phyloP scores from a whole-genome alignment of 1,140 invertebrate species.

The Chelonus insularis region DNA sequence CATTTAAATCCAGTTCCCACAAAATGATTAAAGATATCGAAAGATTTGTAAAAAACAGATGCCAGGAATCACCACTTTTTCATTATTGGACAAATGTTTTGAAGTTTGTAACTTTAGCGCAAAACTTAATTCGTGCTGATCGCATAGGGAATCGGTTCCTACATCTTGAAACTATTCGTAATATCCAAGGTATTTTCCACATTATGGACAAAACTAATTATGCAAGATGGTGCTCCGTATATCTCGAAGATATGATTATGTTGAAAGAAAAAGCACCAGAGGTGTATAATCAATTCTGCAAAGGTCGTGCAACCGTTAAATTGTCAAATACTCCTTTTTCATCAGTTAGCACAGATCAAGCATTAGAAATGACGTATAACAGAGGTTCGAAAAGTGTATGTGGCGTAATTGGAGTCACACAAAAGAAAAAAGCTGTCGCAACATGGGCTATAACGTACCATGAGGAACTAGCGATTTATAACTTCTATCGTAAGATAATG shows the following conservation, averaged over 20 bases:
- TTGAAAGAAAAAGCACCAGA: neutral
- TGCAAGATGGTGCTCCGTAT: conserved; percentile 5
- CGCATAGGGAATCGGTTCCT: no score
- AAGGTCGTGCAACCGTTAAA: conserved; percentile 10
- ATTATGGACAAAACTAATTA: neutral
- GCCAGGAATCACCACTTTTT: no score
- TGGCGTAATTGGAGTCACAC: conserved; percentile 10
- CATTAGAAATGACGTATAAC: conserved; percentile 16
- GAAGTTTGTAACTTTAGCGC: no score
- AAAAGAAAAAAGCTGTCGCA: conserved; percentile 11
- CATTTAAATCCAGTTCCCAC: no score
- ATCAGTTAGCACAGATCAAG: conserved; percentile 10
- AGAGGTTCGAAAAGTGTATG: conserved; percentile 2
- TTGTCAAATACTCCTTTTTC: conserved; percentile 7
- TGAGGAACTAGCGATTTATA: neutral
- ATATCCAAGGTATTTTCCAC: conserved; percentile 3
- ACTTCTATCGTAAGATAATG: conserved; percentile 3
- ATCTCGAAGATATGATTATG: conserved; percentile 19
- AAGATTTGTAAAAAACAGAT: no score
- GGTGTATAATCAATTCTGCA: conserved; percentile 15
- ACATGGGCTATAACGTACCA: conserved; percentile 16
- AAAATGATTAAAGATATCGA: no score
- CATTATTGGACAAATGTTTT: no score
- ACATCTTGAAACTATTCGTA: neutral
- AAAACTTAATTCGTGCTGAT: no score